Evolutionary conservation across 2,113 vertebrate genomes (phyloP), one percentile per base, ranked within the genome.

Genomic region (Equus przewalskii): DNA sequence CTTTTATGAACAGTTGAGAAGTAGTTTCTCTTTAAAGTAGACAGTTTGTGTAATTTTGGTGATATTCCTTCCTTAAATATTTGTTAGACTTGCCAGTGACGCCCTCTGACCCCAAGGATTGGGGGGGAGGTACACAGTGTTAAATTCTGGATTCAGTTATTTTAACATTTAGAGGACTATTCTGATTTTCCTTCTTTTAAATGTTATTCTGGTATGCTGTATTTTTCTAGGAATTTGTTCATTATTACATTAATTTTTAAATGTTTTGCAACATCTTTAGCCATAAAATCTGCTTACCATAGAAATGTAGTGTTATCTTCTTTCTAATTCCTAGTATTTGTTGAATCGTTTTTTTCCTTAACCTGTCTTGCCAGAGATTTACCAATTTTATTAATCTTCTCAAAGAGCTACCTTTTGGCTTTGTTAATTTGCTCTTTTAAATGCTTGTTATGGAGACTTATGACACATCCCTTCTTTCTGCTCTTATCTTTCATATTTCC

Each of bases 191-290:
- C 19, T 41, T 82, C 44, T 51, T 41, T 51, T 62, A 54, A 67
- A 58, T 81, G 46, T 67, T 19, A 65, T 49, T 84, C 83, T 73
- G 41, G 58, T 73, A 30, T 18, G 0, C 36, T n/a, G 0, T 4
- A 69, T 90, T 76, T 87, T 92, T 80, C 41, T 65, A 79, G 49
- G 69, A 69, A 84, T 67, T 67, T 87, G 26, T 60, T n/a, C 21
- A 28, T 78, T 72, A 56, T 70, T 64, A 60, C 28, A 33, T 82
- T 82, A 36, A 79, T 75, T 81, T 78, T 64, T 30, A 67, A 87
- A 72, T 73, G n/a, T 54, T 78, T 87, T 82, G 3, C n/a, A 22
- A 22, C 8, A 46, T 72, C 90, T 18, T 44, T 73, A 90, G 15
- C 14, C 67, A 69, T 36, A n/a, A 33, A 81, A 56, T 62, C 70